These are phyloP conservation scores for Telmatochromis brichardi DNA, from an alignment of 2,113 vertebrate genomes.

Conservation along the genomic window DNA sequence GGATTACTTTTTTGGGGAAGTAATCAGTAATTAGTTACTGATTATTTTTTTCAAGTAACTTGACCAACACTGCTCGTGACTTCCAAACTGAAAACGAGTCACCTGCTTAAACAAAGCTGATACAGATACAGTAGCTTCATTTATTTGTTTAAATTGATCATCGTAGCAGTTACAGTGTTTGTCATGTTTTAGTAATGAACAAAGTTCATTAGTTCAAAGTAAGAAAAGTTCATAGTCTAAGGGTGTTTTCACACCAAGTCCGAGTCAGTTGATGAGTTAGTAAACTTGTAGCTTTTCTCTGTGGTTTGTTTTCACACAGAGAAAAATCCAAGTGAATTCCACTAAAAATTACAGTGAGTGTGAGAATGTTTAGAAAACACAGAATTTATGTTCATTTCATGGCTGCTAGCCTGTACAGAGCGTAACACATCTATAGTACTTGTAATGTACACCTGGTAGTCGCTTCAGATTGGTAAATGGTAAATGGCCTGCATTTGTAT, in stretches of 20 bases:
- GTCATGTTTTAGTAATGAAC: not conserved
- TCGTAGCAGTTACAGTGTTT: not conserved
- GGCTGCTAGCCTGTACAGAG: not conserved
- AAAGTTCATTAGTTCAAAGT: not conserved
- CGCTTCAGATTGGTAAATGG: not conserved
- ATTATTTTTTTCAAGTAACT: too few species aligned
- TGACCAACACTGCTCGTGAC: not conserved
- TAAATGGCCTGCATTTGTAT: too few species aligned
- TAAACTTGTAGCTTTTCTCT: not conserved
- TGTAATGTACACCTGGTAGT: not conserved
- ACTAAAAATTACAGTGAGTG: not conserved
- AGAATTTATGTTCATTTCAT: not conserved
- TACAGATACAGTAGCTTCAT: not conserved
- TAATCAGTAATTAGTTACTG: too few species aligned
- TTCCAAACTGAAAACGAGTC: not conserved
- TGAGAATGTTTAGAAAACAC: not conserved
- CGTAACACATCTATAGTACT: not conserved
- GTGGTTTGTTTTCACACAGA: not conserved
- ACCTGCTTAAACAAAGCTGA: not conserved
- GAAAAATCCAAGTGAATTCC: not conserved
- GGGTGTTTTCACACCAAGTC: not conserved
- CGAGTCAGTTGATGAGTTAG: not conserved
- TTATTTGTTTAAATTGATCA: not conserved
- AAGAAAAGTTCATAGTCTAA: not conserved
- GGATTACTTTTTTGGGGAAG: too few species aligned